Conservation (phyloP, 2,113 vertebrate genomes). For the Ginglymostoma cirratum region DNA sequence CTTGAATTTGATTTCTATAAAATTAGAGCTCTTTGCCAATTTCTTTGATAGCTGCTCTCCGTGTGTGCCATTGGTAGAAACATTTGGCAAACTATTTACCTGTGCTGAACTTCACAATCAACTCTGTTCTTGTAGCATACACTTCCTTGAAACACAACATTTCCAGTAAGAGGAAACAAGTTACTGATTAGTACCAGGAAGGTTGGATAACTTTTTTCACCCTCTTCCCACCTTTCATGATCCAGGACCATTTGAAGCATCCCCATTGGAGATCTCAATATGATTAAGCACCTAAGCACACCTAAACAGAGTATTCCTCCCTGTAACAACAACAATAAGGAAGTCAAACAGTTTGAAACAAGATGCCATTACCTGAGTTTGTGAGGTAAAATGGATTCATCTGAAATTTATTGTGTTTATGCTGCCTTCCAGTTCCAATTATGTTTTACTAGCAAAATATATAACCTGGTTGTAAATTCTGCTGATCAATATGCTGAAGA, state of each 20-base stretch:
- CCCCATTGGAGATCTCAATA: too few species aligned
- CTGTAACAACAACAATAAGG: not conserved
- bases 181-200: not conserved
- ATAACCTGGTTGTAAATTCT: conserved; percentile 2
- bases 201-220: not conserved
- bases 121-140: not conserved
- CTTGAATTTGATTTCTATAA: not conserved
- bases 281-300: not conserved
- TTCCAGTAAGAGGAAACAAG: not conserved
- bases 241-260: not conserved
- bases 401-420: not conserved
- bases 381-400: not conserved
- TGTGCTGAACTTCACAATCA: not conserved
- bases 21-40: not conserved
- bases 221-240: not conserved
- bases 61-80: not conserved
- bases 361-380: not conserved
- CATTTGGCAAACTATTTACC: not conserved
- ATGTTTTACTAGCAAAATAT: not conserved
- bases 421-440: not conserved
- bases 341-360: not conserved
- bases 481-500: not conserved
- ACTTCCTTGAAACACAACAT: not conserved
- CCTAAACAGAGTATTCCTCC: not conserved
- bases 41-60: not conserved